A percentile compares a stretch with the other conserved stretches of the same genome.
Evolutionary conservation across 2,888 invertebrate species (phyloP).

Genomic region (Apamea monoglypha): DNA sequence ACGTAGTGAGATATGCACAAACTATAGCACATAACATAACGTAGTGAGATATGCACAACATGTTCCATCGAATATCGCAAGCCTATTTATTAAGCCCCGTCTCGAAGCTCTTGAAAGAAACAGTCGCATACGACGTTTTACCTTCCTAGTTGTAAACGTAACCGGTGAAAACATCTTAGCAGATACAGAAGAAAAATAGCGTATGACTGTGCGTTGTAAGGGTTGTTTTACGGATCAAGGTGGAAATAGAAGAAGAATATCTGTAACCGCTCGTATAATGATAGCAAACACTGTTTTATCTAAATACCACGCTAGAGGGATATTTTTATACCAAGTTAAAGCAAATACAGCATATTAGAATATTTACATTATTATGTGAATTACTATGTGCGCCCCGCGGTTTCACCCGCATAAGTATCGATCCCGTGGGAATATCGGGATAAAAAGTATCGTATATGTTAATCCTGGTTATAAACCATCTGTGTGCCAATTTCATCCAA

Average conservation of each 20-base stretch:
- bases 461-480: too few relatives aligned
- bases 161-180: not conserved
- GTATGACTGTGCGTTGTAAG: conserved; percentile 15
- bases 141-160: not conserved
- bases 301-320: not conserved
- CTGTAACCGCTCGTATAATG: not conserved
- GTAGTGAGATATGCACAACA: conserved; percentile 45
- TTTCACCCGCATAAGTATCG: too few relatives aligned
- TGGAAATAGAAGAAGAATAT: not conserved
- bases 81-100: conserved; percentile 47
- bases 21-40: conserved; percentile 32
- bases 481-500: too few relatives aligned
- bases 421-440: too few relatives aligned
- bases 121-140: conserved; percentile 35
- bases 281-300: conserved; percentile 39
- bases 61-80: conserved; percentile 49
- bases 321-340: not conserved
- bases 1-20: conserved; percentile 46
- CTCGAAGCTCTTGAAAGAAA: conserved; percentile 2
- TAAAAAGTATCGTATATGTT: too few relatives aligned
- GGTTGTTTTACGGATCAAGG: not conserved
- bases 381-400: too few relatives aligned
- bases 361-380: not conserved
- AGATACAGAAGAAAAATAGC: conserved; percentile 2
- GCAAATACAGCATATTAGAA: not conserved